These are phyloP conservation scores for Triplophysa rosa DNA, from an alignment of 2,113 vertebrate species.

Conservation along the genomic window DNA sequence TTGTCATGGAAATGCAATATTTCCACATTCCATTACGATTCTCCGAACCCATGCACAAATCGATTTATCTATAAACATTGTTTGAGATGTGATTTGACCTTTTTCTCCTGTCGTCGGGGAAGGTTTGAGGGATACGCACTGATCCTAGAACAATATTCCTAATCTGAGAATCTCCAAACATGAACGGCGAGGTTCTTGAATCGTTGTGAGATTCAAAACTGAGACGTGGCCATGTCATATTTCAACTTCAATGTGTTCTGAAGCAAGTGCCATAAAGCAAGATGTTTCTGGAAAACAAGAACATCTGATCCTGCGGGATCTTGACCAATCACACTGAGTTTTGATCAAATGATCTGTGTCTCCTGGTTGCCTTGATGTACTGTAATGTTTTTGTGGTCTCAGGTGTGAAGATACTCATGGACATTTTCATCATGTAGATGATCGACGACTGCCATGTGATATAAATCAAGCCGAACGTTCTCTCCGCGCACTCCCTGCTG, in stretches of 20 bases:
- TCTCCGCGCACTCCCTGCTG: background rate
- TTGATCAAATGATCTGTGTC: background rate
- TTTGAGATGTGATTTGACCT: too few relatives aligned
- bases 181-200: too few relatives aligned
- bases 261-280: background rate
- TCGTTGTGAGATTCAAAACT: too few relatives aligned
- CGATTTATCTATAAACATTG: too few relatives aligned
- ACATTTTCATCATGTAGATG: background rate
- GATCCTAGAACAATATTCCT: too few relatives aligned
- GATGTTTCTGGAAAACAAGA: background rate
- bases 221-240: too few relatives aligned
- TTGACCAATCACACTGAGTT: background rate
- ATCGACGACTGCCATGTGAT: background rate
- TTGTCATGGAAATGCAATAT: constrained; percentile 44
- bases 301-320: background rate
- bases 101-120: too few relatives aligned
- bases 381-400: constrained; percentile 20
- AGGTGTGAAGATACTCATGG: constrained; percentile 11
- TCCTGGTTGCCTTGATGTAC: background rate
- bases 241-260: background rate
- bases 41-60: background rate
- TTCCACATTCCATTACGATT: constrained; percentile 47
- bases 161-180: too few relatives aligned
- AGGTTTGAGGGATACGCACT: too few relatives aligned
- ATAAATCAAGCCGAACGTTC: constrained; percentile 17